Conservation (phyloP, 2,888 invertebrate species). For the Platycnemis pennipes region DNA sequence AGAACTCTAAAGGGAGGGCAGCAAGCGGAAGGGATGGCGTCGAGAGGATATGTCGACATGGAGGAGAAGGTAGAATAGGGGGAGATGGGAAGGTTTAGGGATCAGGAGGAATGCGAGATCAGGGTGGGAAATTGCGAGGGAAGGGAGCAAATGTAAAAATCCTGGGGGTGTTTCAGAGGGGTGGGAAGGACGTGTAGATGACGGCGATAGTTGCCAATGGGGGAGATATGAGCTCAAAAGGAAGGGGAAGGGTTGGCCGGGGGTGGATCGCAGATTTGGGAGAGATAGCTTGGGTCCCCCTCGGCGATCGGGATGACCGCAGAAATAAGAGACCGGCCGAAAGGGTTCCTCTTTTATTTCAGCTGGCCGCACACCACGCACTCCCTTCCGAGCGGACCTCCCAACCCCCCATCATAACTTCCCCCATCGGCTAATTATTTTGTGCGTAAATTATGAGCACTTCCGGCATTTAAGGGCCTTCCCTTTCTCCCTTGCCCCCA, state of each 20-base stretch:
- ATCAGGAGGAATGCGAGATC: neutral
- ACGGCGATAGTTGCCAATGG: neutral
- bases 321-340: conserved; percentile 30
- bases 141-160: no score
- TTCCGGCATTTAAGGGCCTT: conserved; percentile 54
- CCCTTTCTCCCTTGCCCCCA: neutral
- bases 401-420: neutral
- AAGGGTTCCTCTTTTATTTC: conserved; percentile 1
- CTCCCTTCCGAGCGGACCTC: neutral
- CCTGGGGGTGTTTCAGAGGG: no score
- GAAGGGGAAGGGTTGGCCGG: neutral
- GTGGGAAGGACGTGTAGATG: neutral
- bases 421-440: conserved; percentile 33
- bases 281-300: neutral
- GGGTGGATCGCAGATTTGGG: neutral
- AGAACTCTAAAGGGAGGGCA: neutral
- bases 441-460: conserved; percentile 59
- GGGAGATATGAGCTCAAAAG: neutral
- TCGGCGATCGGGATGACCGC: conserved; percentile 13
- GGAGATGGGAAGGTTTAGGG: neutral
- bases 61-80: no score
- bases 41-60: neutral
- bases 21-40: neutral
- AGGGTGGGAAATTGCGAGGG: neutral
- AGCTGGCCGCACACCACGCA: neutral